These are phyloP conservation scores for Oryzias dopingdopingensis DNA, from an alignment of 2,797 vertebrate genomes.

Conservation along the genomic window DNA sequence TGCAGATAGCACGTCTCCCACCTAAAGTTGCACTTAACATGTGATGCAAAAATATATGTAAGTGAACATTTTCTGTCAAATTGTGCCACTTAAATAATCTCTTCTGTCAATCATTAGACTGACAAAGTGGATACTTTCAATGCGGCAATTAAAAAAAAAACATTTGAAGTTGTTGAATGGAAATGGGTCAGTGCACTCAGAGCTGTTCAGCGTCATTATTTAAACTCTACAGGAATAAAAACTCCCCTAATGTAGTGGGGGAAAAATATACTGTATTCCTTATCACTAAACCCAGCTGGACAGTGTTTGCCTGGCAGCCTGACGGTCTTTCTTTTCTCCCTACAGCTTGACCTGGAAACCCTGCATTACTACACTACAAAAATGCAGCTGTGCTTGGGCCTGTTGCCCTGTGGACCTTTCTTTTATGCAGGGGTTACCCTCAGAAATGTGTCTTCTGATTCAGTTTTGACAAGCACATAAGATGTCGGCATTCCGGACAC, in stretches of 20 bases:
- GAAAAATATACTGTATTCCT: conserved; percentile 23
- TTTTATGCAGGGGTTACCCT: no score
- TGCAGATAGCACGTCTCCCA: no score
- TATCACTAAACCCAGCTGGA: conserved; percentile 51
- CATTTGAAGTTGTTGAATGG: conserved; percentile 17
- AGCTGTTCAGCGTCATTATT: conserved; percentile 26
- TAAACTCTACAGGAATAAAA: conserved; percentile 18
- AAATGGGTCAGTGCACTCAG: conserved; percentile 29
- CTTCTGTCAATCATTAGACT: no score
- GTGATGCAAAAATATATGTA: not conserved
- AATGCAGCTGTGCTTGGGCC: no score
- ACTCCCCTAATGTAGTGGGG: conserved; percentile 11
- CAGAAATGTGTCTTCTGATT: no score
- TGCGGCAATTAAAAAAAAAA: not conserved
- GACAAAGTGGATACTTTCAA: no score
- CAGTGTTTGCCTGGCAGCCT: not conserved
- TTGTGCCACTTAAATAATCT: not conserved
- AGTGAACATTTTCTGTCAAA: not conserved
- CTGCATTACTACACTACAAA: no score
- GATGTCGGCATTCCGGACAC: no score
- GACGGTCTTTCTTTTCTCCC: not conserved
- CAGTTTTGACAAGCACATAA: no score
- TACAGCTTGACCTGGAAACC: no score
- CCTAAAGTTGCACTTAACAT: no score
- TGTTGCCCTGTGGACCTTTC: no score